Percentiles rank a stretch among this genome's conserved stretches.
Evolutionary conservation across 2,888 invertebrate genomes (phyloP).

Genomic region (Yponomeuta cagnagella): DNA sequence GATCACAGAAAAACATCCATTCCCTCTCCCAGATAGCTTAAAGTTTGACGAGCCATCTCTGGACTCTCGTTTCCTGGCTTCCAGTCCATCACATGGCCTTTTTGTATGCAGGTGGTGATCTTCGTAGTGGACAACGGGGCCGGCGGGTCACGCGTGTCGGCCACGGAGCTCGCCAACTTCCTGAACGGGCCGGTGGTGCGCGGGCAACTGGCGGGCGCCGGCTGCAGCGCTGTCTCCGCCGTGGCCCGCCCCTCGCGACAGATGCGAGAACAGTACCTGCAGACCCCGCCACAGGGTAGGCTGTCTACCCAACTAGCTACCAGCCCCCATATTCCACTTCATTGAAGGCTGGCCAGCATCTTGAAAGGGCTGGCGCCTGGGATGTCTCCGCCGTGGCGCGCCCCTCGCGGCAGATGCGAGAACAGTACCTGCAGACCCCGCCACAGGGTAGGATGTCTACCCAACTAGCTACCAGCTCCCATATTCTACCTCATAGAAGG

Average conservation of each 20-base stretch:
- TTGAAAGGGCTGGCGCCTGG: no score
- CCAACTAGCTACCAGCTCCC: background rate
- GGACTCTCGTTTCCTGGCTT: no score
- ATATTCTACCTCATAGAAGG: background rate
- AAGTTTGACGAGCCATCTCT: no score
- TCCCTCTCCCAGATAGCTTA: no score
- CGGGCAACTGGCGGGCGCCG: slow-evolving; percentile 82
- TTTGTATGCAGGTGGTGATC: slow-evolving; percentile 46
- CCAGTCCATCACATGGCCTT: background rate
- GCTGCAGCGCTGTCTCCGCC: slow-evolving; percentile 82
- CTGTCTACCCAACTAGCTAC: background rate
- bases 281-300: slow-evolving; percentile 87
- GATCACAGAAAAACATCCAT: no score
- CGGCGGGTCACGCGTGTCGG: slow-evolving; percentile 81
- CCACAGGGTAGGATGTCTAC: slow-evolving; percentile 77
- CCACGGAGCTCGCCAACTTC: slow-evolving; percentile 82
- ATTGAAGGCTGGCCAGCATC: no score
- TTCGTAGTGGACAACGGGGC: slow-evolving; percentile 65
- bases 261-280: slow-evolving; percentile 90
- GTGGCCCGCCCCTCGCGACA: slow-evolving; percentile 85
- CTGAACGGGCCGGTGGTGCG: slow-evolving; percentile 83
- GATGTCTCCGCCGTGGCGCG: slow-evolving; percentile 81
- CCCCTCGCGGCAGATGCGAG: slow-evolving; percentile 85
- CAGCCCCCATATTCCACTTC: background rate
- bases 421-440: slow-evolving; percentile 93